Base-by-base conservation (phyloP, 2,113 vertebrate genomes). In the Brachyistius frenatus region DNA sequence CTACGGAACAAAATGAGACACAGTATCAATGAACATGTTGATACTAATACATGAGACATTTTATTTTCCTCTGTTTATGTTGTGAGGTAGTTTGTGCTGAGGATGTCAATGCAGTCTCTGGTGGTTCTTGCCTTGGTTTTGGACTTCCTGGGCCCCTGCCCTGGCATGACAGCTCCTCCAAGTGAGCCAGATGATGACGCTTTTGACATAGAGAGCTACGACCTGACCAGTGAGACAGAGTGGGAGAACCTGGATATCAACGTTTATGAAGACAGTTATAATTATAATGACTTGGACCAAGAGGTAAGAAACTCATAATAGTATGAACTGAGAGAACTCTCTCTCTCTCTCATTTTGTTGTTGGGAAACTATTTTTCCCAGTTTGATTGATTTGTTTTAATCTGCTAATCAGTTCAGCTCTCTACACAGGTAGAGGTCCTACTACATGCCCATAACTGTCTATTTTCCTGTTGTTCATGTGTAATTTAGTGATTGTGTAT, bases 201-300 rank as follows among this genome's bases (percentile, higher is more conserved):
- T 44, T 86, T 88, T 63, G 87, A 89, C 4, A 52, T 93, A 60
- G 87, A 79, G 35, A 93, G 85, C 78, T 90, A 93, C 0, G 88
- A 88, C 54, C 78, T 86, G 67, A 91, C 78, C 0, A n/a, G 66
- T 33, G 93, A 95, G 4, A 91, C 30, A 52, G 93, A 94, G 0
- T 86, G 91, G 0, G 94, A 94, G 1, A 86, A 87, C 66, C 72
- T 92, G 47, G 93, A 95, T 74, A 70, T 94, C 37, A 94, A 91
- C 86, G 88, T 76, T 80, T 95, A 94, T 1, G 93, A 93, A 66
- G 92, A 94, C 32, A 88, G 83, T 39, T 93, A 91, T 0, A 94
- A 94, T 80, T 94, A 94, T 0, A 49, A 91, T 5, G 93, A 94
- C 80, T 74, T 92, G 8, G 91, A 84, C 64, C 89, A 91, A 0